These are phyloP conservation scores for Notothenia rossii DNA, from an alignment of 2,113 vertebrate species.

Conservation along the genomic window DNA sequence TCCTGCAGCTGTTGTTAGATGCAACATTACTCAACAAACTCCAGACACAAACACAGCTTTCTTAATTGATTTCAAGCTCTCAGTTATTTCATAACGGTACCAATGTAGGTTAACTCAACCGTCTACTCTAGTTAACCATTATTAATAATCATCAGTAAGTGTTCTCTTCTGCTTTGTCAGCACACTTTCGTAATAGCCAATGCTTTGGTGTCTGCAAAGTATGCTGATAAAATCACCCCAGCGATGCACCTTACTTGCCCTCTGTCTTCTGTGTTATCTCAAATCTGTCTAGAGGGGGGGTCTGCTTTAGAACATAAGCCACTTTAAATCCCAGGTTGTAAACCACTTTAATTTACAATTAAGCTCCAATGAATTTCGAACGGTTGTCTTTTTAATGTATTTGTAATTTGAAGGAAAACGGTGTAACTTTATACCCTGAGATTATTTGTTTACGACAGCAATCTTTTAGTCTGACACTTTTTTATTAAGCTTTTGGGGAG, in stretches of 20 bases:
- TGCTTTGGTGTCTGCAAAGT: background rate
- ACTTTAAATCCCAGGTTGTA: background rate
- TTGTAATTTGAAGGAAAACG: no score
- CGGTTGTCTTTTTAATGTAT: no score
- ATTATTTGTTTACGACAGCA: background rate
- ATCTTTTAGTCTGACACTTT: background rate
- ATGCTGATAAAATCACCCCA: slow-evolving; percentile 18
- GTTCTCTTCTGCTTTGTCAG: background rate
- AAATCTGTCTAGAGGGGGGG: background rate
- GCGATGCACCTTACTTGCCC: background rate
- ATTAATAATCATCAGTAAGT: background rate
- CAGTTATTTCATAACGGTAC: background rate
- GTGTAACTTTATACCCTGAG: no score
- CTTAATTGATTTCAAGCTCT: background rate
- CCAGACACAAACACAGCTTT: background rate
- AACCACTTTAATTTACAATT: background rate
- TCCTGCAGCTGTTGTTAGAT: slow-evolving; percentile 28
- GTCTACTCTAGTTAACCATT: slow-evolving; percentile 20
- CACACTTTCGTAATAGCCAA: background rate
- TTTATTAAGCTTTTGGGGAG: no score
- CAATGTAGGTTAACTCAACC: background rate
- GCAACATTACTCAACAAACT: background rate
- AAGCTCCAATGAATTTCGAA: background rate
- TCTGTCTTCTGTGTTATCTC: background rate
- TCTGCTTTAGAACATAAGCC: background rate